Conservation (phyloP, 2,888 invertebrate species). For the Erebia epiphron region DNA sequence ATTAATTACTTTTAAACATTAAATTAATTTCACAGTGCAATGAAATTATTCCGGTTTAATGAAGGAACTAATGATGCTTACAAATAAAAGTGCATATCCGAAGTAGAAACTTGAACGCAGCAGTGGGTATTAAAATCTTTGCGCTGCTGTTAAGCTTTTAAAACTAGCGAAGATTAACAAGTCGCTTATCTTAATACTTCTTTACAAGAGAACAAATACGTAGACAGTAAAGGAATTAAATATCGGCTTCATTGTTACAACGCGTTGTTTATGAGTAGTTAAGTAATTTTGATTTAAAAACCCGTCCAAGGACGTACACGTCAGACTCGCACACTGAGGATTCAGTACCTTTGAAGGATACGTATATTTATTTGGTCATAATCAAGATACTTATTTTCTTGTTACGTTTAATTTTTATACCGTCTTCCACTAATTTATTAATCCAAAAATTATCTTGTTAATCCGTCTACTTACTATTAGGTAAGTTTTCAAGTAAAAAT, state of each 20-base stretch:
- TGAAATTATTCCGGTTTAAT: background rate
- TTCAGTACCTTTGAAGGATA: too few species aligned
- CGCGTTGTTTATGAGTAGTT: too few species aligned
- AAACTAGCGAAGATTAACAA: slow-evolving; percentile 21
- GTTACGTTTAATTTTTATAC: too few species aligned
- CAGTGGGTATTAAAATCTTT: slow-evolving; percentile 21
- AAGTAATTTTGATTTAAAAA: too few species aligned
- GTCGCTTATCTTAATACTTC: slow-evolving; percentile 12
- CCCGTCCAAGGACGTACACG: too few species aligned
- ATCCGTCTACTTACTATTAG: too few species aligned
- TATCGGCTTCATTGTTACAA: background rate
- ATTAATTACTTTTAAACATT: background rate
- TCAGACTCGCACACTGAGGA: too few species aligned
- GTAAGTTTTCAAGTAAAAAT: too few species aligned
- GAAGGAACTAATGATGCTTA: background rate
- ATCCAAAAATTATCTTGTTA: too few species aligned
- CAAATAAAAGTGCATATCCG: slow-evolving; percentile 14
- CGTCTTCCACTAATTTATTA: too few species aligned
- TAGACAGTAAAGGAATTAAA: slow-evolving; percentile 3
- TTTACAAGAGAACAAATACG: background rate
- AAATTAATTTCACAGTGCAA: background rate
- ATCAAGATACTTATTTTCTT: too few species aligned
- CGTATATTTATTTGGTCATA: too few species aligned
- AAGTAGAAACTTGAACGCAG: slow-evolving; percentile 20
- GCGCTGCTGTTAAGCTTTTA: slow-evolving; percentile 8